These are phyloP conservation scores for Peromyscus melanophrys DNA, from an alignment of 2,797 vertebrate genomes.

Conservation along the genomic window DNA sequence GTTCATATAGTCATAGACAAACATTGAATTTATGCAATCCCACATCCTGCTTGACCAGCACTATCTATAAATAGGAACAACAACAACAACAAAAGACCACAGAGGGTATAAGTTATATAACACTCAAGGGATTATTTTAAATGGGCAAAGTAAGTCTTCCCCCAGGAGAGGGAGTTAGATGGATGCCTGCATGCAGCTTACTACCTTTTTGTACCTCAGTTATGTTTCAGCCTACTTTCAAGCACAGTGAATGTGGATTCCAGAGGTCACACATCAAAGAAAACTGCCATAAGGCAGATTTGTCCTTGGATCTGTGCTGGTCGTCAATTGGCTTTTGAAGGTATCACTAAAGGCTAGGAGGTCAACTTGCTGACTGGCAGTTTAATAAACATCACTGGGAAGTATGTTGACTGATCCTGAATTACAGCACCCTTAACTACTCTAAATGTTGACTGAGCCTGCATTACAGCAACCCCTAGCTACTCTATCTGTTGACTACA, in stretches of 20 bases:
- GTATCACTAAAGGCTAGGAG: no score
- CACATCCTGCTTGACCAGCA: background rate
- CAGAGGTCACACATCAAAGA: background rate
- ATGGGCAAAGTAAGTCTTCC: background rate
- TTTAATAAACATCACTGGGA: background rate
- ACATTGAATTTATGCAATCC: background rate
- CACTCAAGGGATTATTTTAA: background rate
- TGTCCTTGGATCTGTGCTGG: background rate
- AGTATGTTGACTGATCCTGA: background rate
- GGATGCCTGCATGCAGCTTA: background rate
- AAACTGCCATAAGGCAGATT: accelerated
- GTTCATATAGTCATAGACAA: background rate
- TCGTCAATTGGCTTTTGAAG: background rate
- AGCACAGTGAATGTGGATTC: background rate
- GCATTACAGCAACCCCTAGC: no score
- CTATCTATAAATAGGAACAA: background rate
- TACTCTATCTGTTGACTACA: background rate
- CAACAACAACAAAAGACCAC: background rate
- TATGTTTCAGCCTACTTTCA: background rate
- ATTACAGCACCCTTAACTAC: background rate
- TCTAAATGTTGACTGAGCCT: background rate
- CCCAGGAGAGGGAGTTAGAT: background rate
- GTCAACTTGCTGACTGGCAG: background rate
- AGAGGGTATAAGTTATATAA: no score
- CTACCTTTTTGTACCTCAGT: background rate